Evolutionary conservation across 2,797 vertebrate genomes (phyloP).

Genomic region (Acomys russatus): DNA sequence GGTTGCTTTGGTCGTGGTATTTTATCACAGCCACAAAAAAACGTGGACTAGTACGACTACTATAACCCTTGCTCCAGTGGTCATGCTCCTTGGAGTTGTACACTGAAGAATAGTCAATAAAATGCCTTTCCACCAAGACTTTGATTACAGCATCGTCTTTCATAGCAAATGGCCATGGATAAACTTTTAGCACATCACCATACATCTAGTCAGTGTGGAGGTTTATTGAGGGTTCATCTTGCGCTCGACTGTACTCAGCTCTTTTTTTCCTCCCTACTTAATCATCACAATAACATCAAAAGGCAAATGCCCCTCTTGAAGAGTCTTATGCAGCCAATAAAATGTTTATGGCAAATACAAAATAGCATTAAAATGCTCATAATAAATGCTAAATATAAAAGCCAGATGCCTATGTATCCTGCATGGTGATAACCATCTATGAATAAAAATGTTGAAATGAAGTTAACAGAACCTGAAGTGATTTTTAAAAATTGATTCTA

Average conservation of each 20-base stretch:
- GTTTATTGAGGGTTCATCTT: neutral
- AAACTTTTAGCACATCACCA: neutral
- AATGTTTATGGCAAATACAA: neutral
- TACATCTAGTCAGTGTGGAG: neutral
- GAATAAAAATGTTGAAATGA: neutral
- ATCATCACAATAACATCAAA: neutral
- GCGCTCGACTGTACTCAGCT: neutral
- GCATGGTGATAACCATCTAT: neutral
- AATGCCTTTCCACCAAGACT: neutral
- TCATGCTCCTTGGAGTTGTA: neutral
- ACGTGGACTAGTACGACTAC: neutral
- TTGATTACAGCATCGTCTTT: neutral
- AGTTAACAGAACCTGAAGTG: neutral
- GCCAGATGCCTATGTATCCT: neutral
- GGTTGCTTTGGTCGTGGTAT: neutral
- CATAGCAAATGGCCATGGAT: neutral
- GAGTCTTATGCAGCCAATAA: neutral
- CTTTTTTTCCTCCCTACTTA: neutral
- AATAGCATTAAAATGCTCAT: neutral
- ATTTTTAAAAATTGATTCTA: slow-evolving; percentile 22
- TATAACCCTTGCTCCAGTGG: neutral
- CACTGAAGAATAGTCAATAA: neutral
- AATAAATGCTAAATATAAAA: neutral
- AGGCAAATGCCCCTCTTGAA: neutral
- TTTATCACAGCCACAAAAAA: neutral